phyloP scores from a whole-genome alignment of 2,888 invertebrate species.

The Dryomyza anilis region DNA sequence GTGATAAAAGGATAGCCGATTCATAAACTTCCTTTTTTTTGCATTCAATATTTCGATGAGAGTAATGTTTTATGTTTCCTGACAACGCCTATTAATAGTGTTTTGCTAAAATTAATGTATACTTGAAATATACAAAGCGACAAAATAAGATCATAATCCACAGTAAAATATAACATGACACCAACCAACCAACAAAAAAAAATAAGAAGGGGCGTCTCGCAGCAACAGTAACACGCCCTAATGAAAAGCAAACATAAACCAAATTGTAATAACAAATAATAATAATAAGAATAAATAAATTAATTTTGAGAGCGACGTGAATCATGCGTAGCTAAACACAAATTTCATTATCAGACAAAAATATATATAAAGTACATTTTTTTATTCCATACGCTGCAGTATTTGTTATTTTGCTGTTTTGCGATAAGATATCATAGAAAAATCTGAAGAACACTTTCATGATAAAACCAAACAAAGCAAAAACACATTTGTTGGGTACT shows the following conservation, averaged over 20 bases:
- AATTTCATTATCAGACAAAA: background rate
- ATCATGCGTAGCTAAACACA: background rate
- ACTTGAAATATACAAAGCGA: no score
- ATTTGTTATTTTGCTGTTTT: background rate
- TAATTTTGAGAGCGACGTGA: background rate
- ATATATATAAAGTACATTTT: background rate
- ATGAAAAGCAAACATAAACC: background rate
- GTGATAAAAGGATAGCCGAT: no score
- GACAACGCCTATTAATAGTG: no score
- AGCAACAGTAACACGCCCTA: background rate
- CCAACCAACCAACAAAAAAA: no score
- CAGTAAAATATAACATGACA: background rate
- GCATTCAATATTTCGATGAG: no score
- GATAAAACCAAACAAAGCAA: no score
- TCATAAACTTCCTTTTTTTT: no score
- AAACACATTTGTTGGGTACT: background rate
- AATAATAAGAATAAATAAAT: background rate
- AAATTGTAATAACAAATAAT: background rate
- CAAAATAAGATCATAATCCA: no score
- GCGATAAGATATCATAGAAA: background rate
- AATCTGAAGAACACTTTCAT: no score
- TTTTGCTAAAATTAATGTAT: no score
- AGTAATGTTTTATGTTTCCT: no score
- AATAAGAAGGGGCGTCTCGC: constrained; percentile 7
- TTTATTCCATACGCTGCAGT: background rate